Percentiles rank a stretch among this genome's conserved stretches.
phyloP scores from a whole-genome alignment of 2,797 vertebrate genomes.

The Dendrocincla fuliginosa region DNA sequence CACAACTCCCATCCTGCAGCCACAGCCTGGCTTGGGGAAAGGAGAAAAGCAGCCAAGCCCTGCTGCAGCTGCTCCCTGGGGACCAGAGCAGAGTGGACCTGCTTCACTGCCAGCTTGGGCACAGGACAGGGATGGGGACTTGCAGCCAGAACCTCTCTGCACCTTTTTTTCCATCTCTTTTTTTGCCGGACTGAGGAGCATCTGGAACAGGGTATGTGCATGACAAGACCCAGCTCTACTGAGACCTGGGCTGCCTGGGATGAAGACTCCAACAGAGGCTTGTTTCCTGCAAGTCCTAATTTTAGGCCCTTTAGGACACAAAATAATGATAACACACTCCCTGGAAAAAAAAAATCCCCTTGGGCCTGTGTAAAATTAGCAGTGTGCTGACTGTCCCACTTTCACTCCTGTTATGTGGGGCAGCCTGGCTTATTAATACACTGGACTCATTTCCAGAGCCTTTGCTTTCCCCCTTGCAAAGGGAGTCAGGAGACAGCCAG shows the following conservation, averaged over 20 bases:
- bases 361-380: conserved; percentile 49
- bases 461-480: background rate
- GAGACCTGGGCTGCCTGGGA: background rate
- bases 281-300: background rate
- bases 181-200: background rate
- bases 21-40: background rate
- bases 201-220: rapidly evolving
- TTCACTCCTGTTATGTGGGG: conserved; percentile 27
- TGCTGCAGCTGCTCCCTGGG: background rate
- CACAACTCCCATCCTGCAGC: background rate
- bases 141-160: background rate
- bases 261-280: background rate
- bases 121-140: background rate
- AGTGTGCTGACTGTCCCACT: conserved; percentile 54
- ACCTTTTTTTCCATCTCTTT: background rate
- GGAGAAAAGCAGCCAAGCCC: rapidly evolving
- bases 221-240: background rate
- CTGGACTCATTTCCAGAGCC: background rate
- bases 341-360: background rate
- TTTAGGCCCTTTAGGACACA: conserved; percentile 39
- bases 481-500: background rate
- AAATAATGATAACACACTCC: conserved; percentile 45
- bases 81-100: background rate
- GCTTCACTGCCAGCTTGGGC: background rate
- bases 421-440: conserved; percentile 45